Evolutionary conservation across 53 echinoderm and acorn worm genomes (phyloP), one percentile per base, ranked within the genome.

Genomic region (Pentamera pediparva): DNA sequence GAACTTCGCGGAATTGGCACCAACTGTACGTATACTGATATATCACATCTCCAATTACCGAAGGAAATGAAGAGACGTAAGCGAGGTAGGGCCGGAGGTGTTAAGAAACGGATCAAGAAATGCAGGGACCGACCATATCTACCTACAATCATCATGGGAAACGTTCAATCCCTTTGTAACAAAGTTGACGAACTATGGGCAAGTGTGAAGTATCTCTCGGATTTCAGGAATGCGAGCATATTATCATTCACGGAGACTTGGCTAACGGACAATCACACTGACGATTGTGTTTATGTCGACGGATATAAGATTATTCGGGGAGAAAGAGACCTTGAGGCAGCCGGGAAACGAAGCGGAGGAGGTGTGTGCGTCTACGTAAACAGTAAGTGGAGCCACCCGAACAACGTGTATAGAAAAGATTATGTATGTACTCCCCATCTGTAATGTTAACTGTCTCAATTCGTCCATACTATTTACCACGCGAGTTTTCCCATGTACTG

Each of bases 51-150:
- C 20, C 56, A 55, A 55, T 55, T 55, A 55, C 12, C 12, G 56
- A 55, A 55, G 12, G 56, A 55, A 55, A 55, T 20, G 20, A 55
- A 10, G 21, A 55, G 20, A 55, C 56, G 56, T 22, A 55, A 55
- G 56, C 56, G 21, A 55, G 56, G 56, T 22, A 55, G 56, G 56
- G 56, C 56, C 20, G 56, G 56, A 18, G 56, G 56, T 55, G 56
- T 55, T 55, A 55, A 55, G 56, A 55, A 55, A 55, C 56, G 56
- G 20, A 55, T 55, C 20, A 55, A 55, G 21, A 13, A 55, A 55
- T 55, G 56, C 20, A 22, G 56, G 56, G 20, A 55, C 56, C 56
- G 56, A n/a, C 56, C 21, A 55, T 55, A 55, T 55, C 56, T 55
- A 55, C 21, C 56, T 55, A 22, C 56, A 55, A 20, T 55, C 56